A percentile compares a stretch with the other conserved stretches of the same genome.
Evolutionary conservation across 2,797 vertebrate species (phyloP).

Genomic region (Malacoraja senta): DNA sequence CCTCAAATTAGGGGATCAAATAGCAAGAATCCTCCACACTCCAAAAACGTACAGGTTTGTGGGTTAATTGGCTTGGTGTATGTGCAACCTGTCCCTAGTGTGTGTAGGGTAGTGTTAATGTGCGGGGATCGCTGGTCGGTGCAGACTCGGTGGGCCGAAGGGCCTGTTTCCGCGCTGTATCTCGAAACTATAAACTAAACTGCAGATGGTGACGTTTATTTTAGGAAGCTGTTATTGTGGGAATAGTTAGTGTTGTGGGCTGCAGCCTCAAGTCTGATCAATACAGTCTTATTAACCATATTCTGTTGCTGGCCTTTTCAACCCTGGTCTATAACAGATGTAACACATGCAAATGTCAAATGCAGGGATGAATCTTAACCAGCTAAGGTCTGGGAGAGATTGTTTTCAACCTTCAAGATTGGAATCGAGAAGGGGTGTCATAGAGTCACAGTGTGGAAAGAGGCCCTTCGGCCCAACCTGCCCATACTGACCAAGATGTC

Average conservation of each 20-base stretch:
- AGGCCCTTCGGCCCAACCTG: too few relatives aligned
- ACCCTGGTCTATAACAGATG: slow-evolving; percentile 8
- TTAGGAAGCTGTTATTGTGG: background rate
- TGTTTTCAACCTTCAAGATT: background rate
- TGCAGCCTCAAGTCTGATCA: background rate
- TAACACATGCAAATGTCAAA: slow-evolving; percentile 31
- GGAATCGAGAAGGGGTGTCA: background rate
- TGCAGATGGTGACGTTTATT: background rate
- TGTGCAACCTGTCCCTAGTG: too few relatives aligned
- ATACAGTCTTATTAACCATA: slow-evolving; percentile 36
- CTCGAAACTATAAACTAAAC: background rate
- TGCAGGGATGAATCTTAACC: slow-evolving; percentile 9
- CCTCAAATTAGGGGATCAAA: too few relatives aligned
- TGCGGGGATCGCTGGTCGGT: too few relatives aligned
- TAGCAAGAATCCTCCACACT: too few relatives aligned
- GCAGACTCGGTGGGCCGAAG: too few relatives aligned
- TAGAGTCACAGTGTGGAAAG: too few relatives aligned
- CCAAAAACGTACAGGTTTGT: too few relatives aligned
- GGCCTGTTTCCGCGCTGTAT: too few relatives aligned
- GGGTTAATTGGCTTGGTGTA: too few relatives aligned
- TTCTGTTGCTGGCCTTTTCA: slow-evolving; percentile 31
- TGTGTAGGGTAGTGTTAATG: too few relatives aligned
- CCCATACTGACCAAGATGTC: too few relatives aligned
- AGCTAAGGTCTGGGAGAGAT: background rate
- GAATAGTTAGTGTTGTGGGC: background rate